Percentiles rank a stretch among this genome's conserved stretches.
Evolutionary conservation across 2,113 vertebrate genomes (phyloP).

Genomic region (Lepidothrix coronata): DNA sequence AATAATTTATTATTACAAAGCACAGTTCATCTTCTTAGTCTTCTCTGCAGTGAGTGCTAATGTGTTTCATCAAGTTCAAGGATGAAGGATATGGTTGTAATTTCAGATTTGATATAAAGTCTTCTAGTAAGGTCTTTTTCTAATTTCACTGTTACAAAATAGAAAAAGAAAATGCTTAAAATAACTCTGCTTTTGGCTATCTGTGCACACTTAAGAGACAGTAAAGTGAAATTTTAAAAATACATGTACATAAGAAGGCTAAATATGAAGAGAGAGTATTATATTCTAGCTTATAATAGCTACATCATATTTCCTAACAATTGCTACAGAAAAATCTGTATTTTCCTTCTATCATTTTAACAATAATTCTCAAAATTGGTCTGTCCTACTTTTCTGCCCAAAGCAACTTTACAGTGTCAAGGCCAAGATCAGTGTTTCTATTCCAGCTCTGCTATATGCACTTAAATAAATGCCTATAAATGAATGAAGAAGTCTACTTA

Average conservation of each 20-base stretch:
- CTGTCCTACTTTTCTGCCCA: background rate
- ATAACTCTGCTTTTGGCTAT: background rate
- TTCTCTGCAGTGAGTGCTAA: background rate
- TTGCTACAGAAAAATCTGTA: background rate
- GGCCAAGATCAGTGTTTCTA: background rate
- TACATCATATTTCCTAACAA: background rate
- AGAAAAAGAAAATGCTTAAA: background rate
- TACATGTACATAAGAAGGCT: background rate
- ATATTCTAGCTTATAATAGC: background rate
- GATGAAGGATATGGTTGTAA: background rate
- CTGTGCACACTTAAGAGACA: background rate
- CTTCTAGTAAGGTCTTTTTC: background rate
- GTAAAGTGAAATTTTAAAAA: background rate
- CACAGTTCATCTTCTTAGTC: background rate
- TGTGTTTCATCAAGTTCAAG: background rate
- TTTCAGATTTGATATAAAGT: background rate
- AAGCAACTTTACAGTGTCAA: background rate
- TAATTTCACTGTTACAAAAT: background rate
- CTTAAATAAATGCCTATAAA: background rate
- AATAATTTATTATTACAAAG: constrained; percentile 17
- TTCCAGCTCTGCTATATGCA: background rate
- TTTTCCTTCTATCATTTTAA: background rate
- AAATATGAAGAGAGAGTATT: background rate
- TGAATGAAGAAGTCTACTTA: background rate
- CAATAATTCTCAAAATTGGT: background rate